These are phyloP conservation scores for Aphaenogaster rudis DNA, from an alignment of 1,140 invertebrate genomes.

Conservation along the genomic window DNA sequence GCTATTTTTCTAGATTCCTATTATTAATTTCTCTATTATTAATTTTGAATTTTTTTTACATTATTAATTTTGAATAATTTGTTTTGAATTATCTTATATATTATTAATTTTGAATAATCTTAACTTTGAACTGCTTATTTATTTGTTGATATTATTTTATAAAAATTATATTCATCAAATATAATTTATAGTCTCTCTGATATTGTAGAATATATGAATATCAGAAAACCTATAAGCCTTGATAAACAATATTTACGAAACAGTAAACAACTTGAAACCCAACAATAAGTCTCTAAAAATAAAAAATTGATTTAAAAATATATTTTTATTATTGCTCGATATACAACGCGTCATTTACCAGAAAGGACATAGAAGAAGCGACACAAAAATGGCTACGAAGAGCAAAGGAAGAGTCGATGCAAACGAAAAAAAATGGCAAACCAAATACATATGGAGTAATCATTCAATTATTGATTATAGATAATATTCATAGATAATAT, in stretches of 20 bases:
- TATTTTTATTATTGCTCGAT: neutral
- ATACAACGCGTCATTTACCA: neutral
- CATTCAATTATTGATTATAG: no score
- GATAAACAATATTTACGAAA: neutral
- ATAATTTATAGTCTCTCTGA: no score
- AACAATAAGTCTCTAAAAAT: neutral
- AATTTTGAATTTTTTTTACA: no score
- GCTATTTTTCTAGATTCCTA: neutral
- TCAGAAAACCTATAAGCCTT: neutral
- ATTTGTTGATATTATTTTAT: no score
- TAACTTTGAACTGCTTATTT: no score
- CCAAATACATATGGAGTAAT: no score
- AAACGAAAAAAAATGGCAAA: neutral
- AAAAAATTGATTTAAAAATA: constrained; percentile 4
- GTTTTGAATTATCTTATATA: no score
- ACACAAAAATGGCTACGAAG: constrained; percentile 11
- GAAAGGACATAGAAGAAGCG: neutral
- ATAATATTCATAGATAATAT: no score
- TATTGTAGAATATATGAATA: neutral
- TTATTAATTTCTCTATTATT: no score
- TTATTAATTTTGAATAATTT: no score
- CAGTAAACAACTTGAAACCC: neutral
- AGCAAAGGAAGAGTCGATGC: constrained; percentile 1
- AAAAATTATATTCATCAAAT: no score
- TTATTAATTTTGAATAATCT: no score